Evolutionary conservation across 2,113 vertebrate genomes (phyloP).

Genomic region (Trichomycterus rosablanca): DNA sequence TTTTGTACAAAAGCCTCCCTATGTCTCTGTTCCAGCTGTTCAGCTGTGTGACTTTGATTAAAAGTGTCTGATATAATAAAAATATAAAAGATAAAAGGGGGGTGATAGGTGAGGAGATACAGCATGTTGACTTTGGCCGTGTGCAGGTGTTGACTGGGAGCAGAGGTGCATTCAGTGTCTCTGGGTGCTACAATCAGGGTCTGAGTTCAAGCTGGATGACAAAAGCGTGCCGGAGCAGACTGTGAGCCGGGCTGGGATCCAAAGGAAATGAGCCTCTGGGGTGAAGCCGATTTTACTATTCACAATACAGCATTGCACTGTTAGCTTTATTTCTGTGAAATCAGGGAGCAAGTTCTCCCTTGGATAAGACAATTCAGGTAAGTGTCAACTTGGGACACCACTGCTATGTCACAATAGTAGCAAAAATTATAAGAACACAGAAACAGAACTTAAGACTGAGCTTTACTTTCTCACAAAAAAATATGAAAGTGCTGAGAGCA

Average conservation of each 20-base stretch:
- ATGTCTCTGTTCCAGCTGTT: constrained; percentile 46
- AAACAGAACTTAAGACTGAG: too few species aligned
- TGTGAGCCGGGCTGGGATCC: constrained; percentile 27
- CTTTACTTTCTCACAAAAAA: too few species aligned
- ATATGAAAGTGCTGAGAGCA: too few species aligned
- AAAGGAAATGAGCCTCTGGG: constrained; percentile 29
- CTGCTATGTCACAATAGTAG: not conserved
- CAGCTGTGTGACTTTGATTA: constrained; percentile 54
- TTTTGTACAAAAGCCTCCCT: too few species aligned
- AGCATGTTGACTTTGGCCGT: constrained; percentile 56
- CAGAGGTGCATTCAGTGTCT: constrained; percentile 24
- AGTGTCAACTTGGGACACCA: constrained; percentile 5
- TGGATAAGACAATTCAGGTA: constrained; percentile 9
- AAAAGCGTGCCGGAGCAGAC: constrained; percentile 38
- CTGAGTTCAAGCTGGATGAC: constrained; percentile 35
- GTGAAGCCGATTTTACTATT: constrained; percentile 28
- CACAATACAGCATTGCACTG: constrained; percentile 4
- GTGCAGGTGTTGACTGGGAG: constrained; percentile 34
- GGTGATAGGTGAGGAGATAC: constrained; percentile 57
- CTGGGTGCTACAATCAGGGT: constrained; percentile 50
- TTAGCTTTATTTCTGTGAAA: constrained; percentile 16
- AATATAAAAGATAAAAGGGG: constrained; percentile 35
- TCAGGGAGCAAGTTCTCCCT: constrained; percentile 6
- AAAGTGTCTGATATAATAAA: constrained; percentile 59
- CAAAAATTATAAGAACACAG: too few species aligned